Conservation (phyloP, 2,113 vertebrate species). For the Pseudorectes ferrugineus region DNA sequence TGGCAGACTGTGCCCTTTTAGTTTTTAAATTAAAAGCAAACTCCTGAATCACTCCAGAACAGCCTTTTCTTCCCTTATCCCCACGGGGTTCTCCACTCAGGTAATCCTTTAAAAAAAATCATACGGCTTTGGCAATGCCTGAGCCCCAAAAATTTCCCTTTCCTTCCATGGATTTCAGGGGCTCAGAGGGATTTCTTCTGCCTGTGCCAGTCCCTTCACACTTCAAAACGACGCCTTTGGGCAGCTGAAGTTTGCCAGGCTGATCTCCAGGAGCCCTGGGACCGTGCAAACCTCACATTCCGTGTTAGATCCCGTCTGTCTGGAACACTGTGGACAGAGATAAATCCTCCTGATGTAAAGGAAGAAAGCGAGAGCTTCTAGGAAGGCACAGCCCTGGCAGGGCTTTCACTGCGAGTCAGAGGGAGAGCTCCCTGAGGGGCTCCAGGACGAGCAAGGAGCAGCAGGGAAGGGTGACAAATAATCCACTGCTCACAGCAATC, state of each 20-base stretch:
- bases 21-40: background rate
- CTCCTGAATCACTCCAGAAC: background rate
- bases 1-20: background rate
- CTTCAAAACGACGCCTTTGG: background rate
- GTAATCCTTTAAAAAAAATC: background rate
- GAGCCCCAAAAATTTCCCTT: background rate
- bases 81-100: background rate
- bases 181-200: background rate
- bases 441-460: background rate
- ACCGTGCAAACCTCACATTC: background rate
- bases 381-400: background rate
- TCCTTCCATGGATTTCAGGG: background rate
- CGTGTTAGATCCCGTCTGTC: background rate
- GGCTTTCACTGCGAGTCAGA: background rate
- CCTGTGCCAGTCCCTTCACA: background rate
- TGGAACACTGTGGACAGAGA: background rate
- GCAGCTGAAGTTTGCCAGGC: background rate
- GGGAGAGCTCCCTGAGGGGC: background rate
- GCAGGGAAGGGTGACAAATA: background rate
- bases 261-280: background rate
- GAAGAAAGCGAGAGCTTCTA: background rate
- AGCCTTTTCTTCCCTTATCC: background rate
- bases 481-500: background rate
- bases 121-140: fast-evolving
- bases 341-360: background rate